A percentile compares a stretch with the other conserved stretches of the same genome.
Evolutionary conservation across 2,797 vertebrate species (phyloP).

Genomic region (Remorina albescens): DNA sequence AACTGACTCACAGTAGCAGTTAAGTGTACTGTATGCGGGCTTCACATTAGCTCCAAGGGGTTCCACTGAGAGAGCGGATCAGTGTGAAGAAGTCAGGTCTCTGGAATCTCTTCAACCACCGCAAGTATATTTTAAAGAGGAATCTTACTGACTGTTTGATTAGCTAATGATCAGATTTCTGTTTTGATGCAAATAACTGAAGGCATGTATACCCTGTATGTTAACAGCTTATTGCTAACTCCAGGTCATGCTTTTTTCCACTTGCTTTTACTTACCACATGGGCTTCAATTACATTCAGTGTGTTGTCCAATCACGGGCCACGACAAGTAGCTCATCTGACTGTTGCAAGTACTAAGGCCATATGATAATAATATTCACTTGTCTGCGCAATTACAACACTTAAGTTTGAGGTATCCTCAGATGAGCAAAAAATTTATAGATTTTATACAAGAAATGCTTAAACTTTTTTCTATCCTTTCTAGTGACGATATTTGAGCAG

Average conservation of each 20-base stretch:
- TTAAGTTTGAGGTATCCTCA: no score
- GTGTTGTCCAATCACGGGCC: background rate
- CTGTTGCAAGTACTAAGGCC: no score
- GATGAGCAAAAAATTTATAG: no score
- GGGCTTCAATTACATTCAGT: background rate
- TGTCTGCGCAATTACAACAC: background rate
- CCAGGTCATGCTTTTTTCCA: background rate
- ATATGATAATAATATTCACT: background rate
- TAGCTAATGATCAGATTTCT: slow-evolving; percentile 38
- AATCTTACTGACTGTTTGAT: slow-evolving; percentile 47
- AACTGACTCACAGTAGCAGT: slow-evolving; percentile 81
- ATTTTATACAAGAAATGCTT: no score
- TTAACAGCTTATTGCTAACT: background rate
- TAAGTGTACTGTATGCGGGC: slow-evolving; percentile 80
- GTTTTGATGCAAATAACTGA: slow-evolving; percentile 8
- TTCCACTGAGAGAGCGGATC: slow-evolving; percentile 67
- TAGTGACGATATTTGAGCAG: background rate
- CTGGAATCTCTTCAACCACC: slow-evolving; percentile 55
- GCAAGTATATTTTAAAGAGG: slow-evolving; percentile 61
- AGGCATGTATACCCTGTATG: background rate
- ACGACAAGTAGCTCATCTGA: background rate
- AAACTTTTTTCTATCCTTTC: background rate
- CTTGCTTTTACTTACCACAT: background rate
- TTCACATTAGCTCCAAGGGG: slow-evolving; percentile 73
- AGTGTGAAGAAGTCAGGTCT: slow-evolving; percentile 52